Evolutionary conservation across 2,113 vertebrate species (phyloP).

Genomic region (Tiliqua scincoides): DNA sequence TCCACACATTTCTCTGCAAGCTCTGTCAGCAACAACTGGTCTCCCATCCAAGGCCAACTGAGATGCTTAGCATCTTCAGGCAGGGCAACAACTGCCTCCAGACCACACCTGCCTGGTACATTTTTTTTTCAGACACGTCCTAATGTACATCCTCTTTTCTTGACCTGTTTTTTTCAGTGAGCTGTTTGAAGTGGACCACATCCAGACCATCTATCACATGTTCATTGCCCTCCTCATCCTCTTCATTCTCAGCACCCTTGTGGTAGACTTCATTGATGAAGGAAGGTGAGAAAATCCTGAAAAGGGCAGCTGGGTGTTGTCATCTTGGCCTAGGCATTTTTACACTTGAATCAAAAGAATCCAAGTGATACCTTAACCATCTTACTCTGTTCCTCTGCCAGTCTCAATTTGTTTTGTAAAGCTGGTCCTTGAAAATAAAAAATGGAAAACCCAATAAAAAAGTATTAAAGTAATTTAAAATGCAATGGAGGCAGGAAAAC

Average conservation of each 20-base stretch:
- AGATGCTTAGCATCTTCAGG: too few species aligned
- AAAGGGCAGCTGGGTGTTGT: too few species aligned
- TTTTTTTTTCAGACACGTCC: not conserved
- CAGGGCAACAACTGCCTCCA: too few species aligned
- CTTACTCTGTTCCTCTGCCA: too few species aligned
- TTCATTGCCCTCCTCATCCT: conserved; percentile 96
- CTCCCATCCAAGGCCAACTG: too few species aligned
- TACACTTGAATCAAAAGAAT: not conserved
- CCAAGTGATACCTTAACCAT: not conserved
- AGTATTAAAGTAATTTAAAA: not conserved
- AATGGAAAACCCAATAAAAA: too few species aligned
- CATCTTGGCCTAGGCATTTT: not conserved
- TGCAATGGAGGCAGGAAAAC: not conserved
- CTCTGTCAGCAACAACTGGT: too few species aligned
- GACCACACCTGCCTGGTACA: too few species aligned
- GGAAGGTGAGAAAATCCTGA: conserved; percentile 83
- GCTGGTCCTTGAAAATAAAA: too few species aligned
- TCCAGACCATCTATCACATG: conserved; percentile 98
- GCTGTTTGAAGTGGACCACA: conserved; percentile 97
- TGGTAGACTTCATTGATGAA: conserved; percentile 95
- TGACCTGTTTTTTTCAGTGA: conserved; percentile 78
- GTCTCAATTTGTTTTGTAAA: too few species aligned
- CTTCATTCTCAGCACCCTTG: conserved; percentile 93
- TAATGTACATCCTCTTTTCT: conserved; percentile 23
- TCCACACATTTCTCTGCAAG: too few species aligned